phyloP scores from a whole-genome alignment of 2,113 vertebrate species.

The Clinocottus analis region DNA sequence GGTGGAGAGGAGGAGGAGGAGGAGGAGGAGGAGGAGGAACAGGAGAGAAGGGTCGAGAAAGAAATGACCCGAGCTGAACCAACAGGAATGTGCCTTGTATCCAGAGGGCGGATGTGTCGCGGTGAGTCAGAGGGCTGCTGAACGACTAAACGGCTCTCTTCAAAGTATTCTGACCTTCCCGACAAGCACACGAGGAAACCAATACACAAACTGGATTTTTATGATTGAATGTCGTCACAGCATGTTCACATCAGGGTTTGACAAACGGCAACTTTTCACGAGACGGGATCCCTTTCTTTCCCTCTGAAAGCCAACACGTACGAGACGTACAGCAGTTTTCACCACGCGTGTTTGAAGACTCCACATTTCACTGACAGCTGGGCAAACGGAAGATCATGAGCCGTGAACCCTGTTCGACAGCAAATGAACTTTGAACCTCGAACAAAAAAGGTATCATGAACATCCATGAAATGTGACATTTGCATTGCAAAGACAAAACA shows the following conservation, averaged over 20 bases:
- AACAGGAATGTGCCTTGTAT: constrained; percentile 5
- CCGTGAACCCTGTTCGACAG: not conserved
- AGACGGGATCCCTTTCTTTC: not conserved
- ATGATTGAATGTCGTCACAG: not conserved
- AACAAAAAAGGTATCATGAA: not conserved
- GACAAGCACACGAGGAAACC: no score
- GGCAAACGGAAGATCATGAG: not conserved
- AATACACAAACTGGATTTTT: not conserved
- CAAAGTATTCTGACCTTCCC: no score
- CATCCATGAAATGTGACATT: not conserved
- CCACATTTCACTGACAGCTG: not conserved
- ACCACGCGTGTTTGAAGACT: not conserved
- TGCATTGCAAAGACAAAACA: not conserved
- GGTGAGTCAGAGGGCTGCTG: not conserved
- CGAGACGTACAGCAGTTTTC: not conserved
- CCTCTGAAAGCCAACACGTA: not conserved
- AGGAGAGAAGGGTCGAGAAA: constrained; percentile 8
- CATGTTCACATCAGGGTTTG: not conserved
- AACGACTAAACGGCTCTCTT: not conserved
- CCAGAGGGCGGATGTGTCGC: not conserved
- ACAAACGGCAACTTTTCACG: not conserved
- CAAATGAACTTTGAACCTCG: no score
- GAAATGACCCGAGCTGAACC: not conserved
- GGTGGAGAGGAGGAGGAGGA: constrained; percentile 4
- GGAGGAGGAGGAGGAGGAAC: constrained; percentile 1